phyloP scores from a whole-genome alignment of 2,888 invertebrate genomes.

The Yponomeuta cagnagella region DNA sequence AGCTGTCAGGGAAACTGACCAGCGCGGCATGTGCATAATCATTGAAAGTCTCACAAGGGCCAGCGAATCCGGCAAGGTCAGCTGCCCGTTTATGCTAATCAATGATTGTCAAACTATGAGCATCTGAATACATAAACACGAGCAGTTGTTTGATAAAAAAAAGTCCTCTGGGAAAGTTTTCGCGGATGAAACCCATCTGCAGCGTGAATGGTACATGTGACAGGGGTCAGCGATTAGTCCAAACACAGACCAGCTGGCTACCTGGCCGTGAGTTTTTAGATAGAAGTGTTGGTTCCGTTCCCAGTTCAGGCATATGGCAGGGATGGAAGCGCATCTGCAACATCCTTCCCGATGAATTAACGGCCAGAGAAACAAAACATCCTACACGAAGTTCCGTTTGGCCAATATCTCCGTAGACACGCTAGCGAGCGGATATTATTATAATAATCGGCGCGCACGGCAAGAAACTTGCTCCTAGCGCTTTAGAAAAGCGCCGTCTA shows the following conservation, averaged over 20 bases:
- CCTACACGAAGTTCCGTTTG: slow-evolving; percentile 36
- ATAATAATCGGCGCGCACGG: slow-evolving; percentile 23
- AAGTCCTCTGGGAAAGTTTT: slow-evolving; percentile 46
- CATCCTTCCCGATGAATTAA: slow-evolving; percentile 49
- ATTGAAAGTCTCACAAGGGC: slow-evolving; percentile 67
- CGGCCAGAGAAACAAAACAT: slow-evolving; percentile 34
- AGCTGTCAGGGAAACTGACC: slow-evolving; percentile 52
- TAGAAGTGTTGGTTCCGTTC: slow-evolving; percentile 57
- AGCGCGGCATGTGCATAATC: slow-evolving; percentile 50
- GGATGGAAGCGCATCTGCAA: slow-evolving; percentile 55
- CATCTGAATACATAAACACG: slow-evolving; percentile 44
- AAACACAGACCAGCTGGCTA: slow-evolving; percentile 44
- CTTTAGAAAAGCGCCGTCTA: slow-evolving; percentile 36
- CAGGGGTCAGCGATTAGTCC: slow-evolving; percentile 32
- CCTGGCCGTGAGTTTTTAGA: slow-evolving; percentile 57
- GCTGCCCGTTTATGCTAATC: slow-evolving; percentile 57
- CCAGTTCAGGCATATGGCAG: slow-evolving; percentile 42
- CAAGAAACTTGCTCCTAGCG: slow-evolving; percentile 3
- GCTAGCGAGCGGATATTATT: slow-evolving; percentile 21
- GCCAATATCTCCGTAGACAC: slow-evolving; percentile 29
- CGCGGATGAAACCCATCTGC: slow-evolving; percentile 33
- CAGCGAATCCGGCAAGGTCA: slow-evolving; percentile 42
- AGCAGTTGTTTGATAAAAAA: slow-evolving; percentile 19
- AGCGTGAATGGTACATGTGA: slow-evolving; percentile 25
- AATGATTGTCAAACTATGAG: slow-evolving; percentile 34